Conservation (phyloP, 2,113 vertebrate genomes). For the Centropus bengalensis region DNA sequence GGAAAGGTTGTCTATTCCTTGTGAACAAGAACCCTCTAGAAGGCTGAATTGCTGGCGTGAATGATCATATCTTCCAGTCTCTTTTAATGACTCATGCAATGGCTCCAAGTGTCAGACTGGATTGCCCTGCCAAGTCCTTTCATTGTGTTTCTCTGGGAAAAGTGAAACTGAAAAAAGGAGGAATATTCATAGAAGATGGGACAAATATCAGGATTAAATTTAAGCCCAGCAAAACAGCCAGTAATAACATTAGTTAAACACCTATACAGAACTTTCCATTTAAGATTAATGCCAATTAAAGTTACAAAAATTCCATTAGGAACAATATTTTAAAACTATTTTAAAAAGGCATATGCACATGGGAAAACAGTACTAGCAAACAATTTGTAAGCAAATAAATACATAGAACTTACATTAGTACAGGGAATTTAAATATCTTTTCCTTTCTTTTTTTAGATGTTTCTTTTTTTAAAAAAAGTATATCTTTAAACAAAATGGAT, state of each 20-base stretch:
- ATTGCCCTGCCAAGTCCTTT: slow-evolving; percentile 58
- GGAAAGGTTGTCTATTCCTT: background rate
- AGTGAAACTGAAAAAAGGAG: background rate
- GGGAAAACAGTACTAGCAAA: background rate
- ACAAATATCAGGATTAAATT: background rate
- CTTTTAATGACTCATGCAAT: slow-evolving; percentile 11
- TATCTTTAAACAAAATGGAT: background rate
- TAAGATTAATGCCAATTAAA: slow-evolving; percentile 52
- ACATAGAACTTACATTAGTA: background rate
- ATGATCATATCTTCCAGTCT: background rate
- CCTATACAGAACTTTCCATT: background rate
- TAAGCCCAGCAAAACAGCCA: background rate
- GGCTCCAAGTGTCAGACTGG: slow-evolving; percentile 19
- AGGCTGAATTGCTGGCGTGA: slow-evolving; percentile 32
- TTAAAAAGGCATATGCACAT: background rate
- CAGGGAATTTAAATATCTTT: background rate
- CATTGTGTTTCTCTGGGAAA: slow-evolving; percentile 56
- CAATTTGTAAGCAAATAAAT: background rate
- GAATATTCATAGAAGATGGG: background rate
- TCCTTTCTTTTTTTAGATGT: no score
- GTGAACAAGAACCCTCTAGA: slow-evolving; percentile 9
- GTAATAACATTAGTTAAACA: slow-evolving; percentile 15
- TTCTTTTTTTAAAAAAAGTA: background rate
- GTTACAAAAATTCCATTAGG: slow-evolving; percentile 7
- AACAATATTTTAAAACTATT: background rate